Evolutionary conservation across 2,797 vertebrate genomes (phyloP).

Genomic region (Thaleichthys pacificus): DNA sequence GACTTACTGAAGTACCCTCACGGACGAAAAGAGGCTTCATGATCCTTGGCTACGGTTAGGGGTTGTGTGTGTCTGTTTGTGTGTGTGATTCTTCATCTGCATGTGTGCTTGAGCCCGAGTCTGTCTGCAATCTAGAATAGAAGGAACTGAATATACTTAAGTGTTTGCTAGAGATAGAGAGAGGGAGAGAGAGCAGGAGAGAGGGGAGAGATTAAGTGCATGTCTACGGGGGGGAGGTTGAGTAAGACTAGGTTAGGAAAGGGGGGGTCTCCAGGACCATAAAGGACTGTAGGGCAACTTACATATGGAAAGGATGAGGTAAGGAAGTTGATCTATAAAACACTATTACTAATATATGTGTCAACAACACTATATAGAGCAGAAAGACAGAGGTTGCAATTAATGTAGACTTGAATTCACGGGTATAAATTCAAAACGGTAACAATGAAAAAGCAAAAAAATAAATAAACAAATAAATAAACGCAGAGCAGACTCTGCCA

Average conservation of each 20-base stretch:
- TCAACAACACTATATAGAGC: conserved; percentile 24
- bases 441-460: conserved; percentile 26
- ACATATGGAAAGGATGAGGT: conserved; percentile 28
- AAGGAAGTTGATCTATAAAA: conserved; percentile 13
- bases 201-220: conserved; percentile 44
- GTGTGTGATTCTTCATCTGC: conserved; percentile 27
- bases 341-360: neutral
- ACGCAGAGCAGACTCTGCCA: conserved; percentile 38
- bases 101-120: conserved; percentile 9
- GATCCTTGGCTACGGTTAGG: conserved; percentile 40
- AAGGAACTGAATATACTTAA: neutral
- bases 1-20: conserved; percentile 57
- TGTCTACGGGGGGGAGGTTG: conserved; percentile 19
- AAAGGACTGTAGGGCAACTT: conserved; percentile 41
- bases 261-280: conserved; percentile 38
- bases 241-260: too few relatives aligned
- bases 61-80: conserved; percentile 40
- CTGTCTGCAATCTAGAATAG: neutral
- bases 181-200: conserved; percentile 33
- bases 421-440: conserved; percentile 11
- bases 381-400: neutral
- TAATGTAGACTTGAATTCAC: neutral
- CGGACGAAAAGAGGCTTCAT: conserved; percentile 64
- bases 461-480: neutral
- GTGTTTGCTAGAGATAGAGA: conserved; percentile 16